Evolutionary conservation across 2,797 vertebrate genomes (phyloP).

Genomic region (Microhierax caerulescens): DNA sequence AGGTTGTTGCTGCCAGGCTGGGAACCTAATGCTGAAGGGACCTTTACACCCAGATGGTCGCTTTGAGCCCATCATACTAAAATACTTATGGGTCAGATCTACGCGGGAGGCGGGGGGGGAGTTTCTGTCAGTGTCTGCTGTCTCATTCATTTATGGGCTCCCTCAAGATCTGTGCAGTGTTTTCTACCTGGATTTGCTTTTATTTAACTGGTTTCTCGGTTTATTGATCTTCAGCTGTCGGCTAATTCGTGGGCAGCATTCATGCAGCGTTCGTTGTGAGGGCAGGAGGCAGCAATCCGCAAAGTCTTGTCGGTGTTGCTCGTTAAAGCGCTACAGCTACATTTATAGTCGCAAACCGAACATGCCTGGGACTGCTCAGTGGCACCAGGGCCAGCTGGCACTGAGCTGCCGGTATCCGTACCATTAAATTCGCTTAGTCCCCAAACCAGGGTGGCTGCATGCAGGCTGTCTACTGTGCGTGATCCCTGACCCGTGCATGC

Average conservation of each 20-base stretch:
- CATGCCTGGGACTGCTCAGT: rapidly evolving
- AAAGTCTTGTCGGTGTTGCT: background rate
- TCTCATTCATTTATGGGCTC: background rate
- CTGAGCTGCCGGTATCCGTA: background rate
- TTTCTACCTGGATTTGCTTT: background rate
- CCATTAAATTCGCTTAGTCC: background rate
- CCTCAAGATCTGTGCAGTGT: background rate
- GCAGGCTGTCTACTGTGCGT: rapidly evolving
- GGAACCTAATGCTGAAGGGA: background rate
- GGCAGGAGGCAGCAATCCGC: background rate
- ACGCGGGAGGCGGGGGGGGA: background rate
- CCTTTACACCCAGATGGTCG: background rate
- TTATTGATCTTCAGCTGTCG: background rate
- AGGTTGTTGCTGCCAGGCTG: background rate
- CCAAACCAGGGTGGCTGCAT: background rate
- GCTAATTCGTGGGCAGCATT: background rate
- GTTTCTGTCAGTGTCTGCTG: background rate
- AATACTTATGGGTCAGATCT: background rate
- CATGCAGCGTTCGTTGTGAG: background rate
- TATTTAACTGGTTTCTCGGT: background rate
- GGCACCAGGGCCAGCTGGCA: background rate
- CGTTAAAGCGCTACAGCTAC: background rate
- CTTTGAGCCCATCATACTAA: background rate
- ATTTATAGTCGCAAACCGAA: background rate
- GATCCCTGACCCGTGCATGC: background rate